Conservation (phyloP, 2,888 invertebrate genomes). For the Brachyptera risi region DNA sequence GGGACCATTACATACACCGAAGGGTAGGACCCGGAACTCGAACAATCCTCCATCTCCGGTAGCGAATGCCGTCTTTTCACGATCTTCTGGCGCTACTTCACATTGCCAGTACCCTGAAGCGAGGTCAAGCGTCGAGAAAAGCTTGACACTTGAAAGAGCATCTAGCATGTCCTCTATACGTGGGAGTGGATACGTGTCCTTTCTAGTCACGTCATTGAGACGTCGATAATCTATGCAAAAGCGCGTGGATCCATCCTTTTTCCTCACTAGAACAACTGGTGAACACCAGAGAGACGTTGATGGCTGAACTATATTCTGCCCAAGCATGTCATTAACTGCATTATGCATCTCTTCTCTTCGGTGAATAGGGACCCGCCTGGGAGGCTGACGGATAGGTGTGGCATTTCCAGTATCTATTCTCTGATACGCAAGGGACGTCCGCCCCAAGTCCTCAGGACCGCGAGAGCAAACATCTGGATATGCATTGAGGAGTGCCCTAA, state of each 20-base stretch:
- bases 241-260: slow-evolving; percentile 36
- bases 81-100: slow-evolving; percentile 31
- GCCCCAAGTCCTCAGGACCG: too few species aligned
- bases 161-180: too few species aligned
- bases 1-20: slow-evolving; percentile 36
- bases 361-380: too few species aligned
- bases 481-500: too few species aligned
- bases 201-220: slow-evolving; percentile 38
- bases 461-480: too few species aligned
- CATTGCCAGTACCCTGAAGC: slow-evolving; percentile 39
- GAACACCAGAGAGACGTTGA: slow-evolving; percentile 38
- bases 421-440: too few species aligned
- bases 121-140: slow-evolving; percentile 39
- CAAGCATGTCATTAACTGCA: too few species aligned
- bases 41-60: slow-evolving; percentile 37
- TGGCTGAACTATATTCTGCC: too few species aligned
- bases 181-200: slow-evolving; percentile 39
- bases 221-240: slow-evolving; percentile 39
- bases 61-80: slow-evolving; percentile 38
- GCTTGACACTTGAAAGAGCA: slow-evolving; percentile 37
- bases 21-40: slow-evolving; percentile 49
- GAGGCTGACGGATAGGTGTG: too few species aligned
- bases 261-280: slow-evolving; percentile 37
- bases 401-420: too few species aligned
- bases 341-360: too few species aligned